Percentiles rank a stretch among this genome's conserved stretches.
These are phyloP conservation scores for Macroramphosus scolopax DNA, from an alignment of 2,797 vertebrate genomes.

Conservation along the genomic window DNA sequence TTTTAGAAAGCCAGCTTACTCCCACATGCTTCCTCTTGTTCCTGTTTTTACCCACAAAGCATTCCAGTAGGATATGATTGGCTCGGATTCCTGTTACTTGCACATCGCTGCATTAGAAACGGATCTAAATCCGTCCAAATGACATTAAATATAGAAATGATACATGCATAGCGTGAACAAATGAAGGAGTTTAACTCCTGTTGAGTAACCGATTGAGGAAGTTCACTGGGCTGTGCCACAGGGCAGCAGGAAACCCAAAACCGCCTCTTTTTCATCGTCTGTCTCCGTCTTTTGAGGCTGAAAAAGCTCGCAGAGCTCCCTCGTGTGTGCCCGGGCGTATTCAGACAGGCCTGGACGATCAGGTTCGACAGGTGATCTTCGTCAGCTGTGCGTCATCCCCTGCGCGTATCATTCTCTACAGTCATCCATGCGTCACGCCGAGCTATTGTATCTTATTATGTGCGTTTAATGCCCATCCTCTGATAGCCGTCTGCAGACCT, in stretches of 20 bases:
- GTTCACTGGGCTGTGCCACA: constrained; percentile 45
- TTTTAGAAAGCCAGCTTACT: constrained; percentile 6
- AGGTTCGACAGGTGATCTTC: constrained; percentile 38
- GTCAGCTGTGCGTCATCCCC: no score
- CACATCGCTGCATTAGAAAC: not conserved
- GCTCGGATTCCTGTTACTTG: not conserved
- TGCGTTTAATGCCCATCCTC: no score
- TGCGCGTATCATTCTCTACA: constrained; percentile 15
- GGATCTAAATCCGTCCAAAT: not conserved
- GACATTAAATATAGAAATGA: not conserved
- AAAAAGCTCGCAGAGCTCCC: constrained; percentile 17
- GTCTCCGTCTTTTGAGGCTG: constrained; percentile 14
- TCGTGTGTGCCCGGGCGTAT: no score
- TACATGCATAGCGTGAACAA: no score
- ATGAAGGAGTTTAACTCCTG: not conserved
- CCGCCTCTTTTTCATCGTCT: constrained; percentile 42
- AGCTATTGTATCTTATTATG: constrained; percentile 30
- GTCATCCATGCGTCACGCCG: constrained; percentile 21
- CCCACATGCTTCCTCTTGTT: constrained; percentile 17
- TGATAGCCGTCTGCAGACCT: constrained; percentile 37
- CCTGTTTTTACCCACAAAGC: constrained; percentile 18
- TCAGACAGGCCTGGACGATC: constrained; percentile 59
- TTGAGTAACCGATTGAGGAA: constrained; percentile 41
- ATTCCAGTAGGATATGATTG: no score
- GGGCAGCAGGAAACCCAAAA: constrained; percentile 68